Percentiles rank a stretch among this genome's conserved stretches.
These are phyloP conservation scores for Cacoxenus indagator DNA, from an alignment of 2,888 invertebrate genomes.

Conservation along the genomic window DNA sequence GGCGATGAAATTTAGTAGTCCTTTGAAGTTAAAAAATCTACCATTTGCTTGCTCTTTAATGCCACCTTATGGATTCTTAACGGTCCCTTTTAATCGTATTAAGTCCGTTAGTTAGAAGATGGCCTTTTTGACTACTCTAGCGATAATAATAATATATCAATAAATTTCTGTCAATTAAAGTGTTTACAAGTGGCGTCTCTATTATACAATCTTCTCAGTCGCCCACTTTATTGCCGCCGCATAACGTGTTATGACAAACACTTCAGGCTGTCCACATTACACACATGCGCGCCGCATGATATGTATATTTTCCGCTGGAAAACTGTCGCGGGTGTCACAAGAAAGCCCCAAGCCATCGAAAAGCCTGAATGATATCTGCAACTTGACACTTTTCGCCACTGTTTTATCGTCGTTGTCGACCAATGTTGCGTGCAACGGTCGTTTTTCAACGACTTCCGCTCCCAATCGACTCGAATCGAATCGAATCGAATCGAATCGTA, in stretches of 20 bases:
- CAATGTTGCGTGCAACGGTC: slow-evolving; percentile 6
- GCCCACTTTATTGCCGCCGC: neutral
- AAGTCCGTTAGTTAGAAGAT: no score
- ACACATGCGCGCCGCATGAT: neutral
- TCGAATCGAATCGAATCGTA: neutral
- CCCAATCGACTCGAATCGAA: neutral
- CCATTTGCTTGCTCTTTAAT: no score
- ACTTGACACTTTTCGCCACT: slow-evolving; percentile 9
- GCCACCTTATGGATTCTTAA: no score
- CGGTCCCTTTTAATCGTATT: no score
- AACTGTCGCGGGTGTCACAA: slow-evolving; percentile 17
- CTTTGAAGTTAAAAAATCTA: no score
- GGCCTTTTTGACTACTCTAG: neutral
- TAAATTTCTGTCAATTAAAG: neutral
- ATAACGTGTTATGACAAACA: slow-evolving; percentile 10
- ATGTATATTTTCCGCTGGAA: slow-evolving; percentile 1
- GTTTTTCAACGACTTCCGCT: slow-evolving; percentile 15
- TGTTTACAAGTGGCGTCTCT: neutral
- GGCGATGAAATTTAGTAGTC: no score
- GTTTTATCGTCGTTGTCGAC: neutral
- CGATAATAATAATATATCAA: neutral
- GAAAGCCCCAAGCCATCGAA: neutral
- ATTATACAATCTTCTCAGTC: neutral
- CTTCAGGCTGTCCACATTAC: neutral
- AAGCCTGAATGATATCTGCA: neutral